Base-by-base conservation (phyloP, 2,888 invertebrate species). In the Ennomos erosarius region DNA sequence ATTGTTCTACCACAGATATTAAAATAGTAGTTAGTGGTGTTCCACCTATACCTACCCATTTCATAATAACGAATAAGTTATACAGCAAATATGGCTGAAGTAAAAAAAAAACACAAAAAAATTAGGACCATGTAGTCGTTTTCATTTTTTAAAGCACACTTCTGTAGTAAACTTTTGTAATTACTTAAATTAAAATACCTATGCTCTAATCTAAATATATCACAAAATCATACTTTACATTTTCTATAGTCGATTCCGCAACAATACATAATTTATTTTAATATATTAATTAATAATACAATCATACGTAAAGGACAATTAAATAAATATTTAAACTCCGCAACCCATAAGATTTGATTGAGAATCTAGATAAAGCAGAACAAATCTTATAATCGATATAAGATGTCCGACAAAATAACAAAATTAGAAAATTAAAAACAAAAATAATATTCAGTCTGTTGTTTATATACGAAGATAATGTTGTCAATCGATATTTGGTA, bases 211-310 rank as follows among this genome's bases (percentile, higher is more conserved):
- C 61, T 66, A 66, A 36, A 44, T 64, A 64, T 69, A 69, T 69
- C 69, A 69, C 69, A 67, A 69, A 69, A 69, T 67, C 67, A 67
- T 67, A 69, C 59, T 59, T 48, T 56, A 51, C 45, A 45, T 52
- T 39, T 61, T 57, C 42, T 10, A 47, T 57, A 64, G 65, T 67
- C 67, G 59, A 64, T 64, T 56, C 37, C 35, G 16, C n/a, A 44
- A 10, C 12, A 35, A 33, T 43, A 55, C 43, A 42, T 12, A 46
- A 34, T 50, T 38, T 10, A 52, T 50, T 38, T 58, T 40, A 47
- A 43, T 54, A 47, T 34, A 39, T 43, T 55, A 45, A 37, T 49
- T 34, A 39, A 46, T 55, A 45, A 37, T 49, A 9, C 51, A 62
- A 53, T 55, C 13, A 13, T 13, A 8, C 12, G 53, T 39, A 53